These are phyloP conservation scores for Argyrosomus regius DNA, from an alignment of 2,797 vertebrate species.

Conservation along the genomic window DNA sequence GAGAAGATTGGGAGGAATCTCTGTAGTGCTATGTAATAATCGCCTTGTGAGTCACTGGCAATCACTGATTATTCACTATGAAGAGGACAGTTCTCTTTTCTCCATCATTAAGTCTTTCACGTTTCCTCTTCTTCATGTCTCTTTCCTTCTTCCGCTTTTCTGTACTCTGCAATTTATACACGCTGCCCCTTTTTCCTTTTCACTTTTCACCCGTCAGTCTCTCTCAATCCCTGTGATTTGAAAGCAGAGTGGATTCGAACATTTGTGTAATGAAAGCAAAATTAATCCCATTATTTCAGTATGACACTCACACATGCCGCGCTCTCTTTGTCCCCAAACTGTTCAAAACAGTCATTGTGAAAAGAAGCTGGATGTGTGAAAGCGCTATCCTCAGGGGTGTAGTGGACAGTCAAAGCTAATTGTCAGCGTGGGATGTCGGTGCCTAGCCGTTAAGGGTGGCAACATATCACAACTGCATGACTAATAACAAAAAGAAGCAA, in stretches of 20 bases:
- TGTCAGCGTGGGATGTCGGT: conserved; percentile 47
- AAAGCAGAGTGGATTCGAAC: conserved; percentile 54
- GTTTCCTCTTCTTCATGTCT: conserved; percentile 55
- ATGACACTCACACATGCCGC: conserved; percentile 39
- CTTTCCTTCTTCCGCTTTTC: conserved; percentile 52
- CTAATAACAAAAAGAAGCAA: conserved; percentile 42
- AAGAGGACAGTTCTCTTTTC: conserved; percentile 64
- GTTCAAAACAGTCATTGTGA: conserved; percentile 55
- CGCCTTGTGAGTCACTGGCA: conserved; percentile 66
- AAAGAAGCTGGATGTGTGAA: conserved; percentile 48
- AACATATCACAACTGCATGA: conserved; percentile 32
- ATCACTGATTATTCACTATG: conserved; percentile 79
- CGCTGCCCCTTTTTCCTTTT: conserved; percentile 37
- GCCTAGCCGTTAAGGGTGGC: conserved; percentile 33
- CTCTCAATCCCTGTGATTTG: conserved; percentile 43
- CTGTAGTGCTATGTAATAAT: conserved; percentile 67
- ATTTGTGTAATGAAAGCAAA: conserved; percentile 68
- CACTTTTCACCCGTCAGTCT: conserved; percentile 31
- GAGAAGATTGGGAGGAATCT: conserved; percentile 69
- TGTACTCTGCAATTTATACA: conserved; percentile 50
- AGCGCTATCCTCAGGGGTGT: conserved; percentile 33
- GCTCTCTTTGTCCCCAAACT: conserved; percentile 52
- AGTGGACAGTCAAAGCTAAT: conserved; percentile 46
- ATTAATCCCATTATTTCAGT: conserved; percentile 73
- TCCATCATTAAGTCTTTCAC: conserved; percentile 56